A percentile compares a stretch with the other conserved stretches of the same genome.
These are phyloP conservation scores for Sebastes trivittatus DNA, from an alignment of 2,797 vertebrate genomes.

Conservation along the genomic window DNA sequence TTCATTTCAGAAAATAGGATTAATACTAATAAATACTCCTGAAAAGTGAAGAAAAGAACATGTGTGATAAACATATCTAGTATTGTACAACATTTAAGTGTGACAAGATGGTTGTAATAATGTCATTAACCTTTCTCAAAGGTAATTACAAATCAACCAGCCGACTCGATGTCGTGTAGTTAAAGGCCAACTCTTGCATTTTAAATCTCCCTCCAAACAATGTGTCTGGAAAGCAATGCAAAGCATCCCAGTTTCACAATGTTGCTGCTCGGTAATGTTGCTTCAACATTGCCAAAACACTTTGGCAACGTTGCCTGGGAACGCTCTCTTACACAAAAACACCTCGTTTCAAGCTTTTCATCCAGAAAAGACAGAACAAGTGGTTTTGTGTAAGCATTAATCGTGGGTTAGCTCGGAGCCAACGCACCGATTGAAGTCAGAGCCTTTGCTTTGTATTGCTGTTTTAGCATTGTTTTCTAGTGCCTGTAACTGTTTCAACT, in stretches of 20 bases:
- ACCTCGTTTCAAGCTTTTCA: constrained; percentile 75
- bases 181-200: constrained; percentile 80
- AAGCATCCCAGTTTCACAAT: constrained; percentile 81
- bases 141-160: constrained; percentile 73
- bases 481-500: constrained; percentile 68
- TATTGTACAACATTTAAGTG: constrained; percentile 52
- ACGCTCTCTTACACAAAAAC: constrained; percentile 80
- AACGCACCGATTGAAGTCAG: constrained; percentile 73
- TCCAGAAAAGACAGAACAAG: constrained; percentile 58
- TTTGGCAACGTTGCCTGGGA: constrained; percentile 71
- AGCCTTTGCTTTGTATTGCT: constrained; percentile 79
- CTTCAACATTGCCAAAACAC: constrained; percentile 76
- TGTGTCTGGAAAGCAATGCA: constrained; percentile 83
- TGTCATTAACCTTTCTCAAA: constrained; percentile 74
- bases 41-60: constrained; percentile 16
- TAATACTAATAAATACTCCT: constrained; percentile 30
- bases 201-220: constrained; percentile 74
- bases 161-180: constrained; percentile 52
- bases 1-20: not conserved
- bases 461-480: constrained; percentile 79
- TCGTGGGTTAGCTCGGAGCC: constrained; percentile 72
- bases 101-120: constrained; percentile 69
- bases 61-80: constrained; percentile 39
- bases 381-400: constrained; percentile 79
- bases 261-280: constrained; percentile 79